These are phyloP conservation scores for Catostylus mosaicus DNA, from an alignment of 30 jellyfish, hydroid and myxozoan species.

Conservation along the genomic window DNA sequence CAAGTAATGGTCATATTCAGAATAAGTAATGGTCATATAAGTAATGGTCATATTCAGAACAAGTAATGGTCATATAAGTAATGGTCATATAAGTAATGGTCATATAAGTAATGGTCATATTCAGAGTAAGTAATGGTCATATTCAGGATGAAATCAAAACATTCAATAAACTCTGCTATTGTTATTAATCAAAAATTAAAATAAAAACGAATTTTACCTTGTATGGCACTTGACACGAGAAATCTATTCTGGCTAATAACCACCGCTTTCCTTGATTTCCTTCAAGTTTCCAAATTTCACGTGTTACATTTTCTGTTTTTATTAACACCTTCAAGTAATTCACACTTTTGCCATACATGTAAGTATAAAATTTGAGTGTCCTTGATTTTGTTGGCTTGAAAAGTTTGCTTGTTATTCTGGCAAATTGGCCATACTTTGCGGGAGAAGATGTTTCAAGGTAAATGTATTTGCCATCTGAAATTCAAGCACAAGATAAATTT, in stretches of 20 bases:
- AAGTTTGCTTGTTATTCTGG: constrained; percentile 37
- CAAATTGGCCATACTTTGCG: constrained; percentile 61
- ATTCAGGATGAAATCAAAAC: too few species aligned
- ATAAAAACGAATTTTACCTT: constrained; percentile 11
- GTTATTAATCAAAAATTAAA: too few species aligned
- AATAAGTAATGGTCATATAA: too few species aligned
- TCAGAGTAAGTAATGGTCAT: too few species aligned
- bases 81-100: too few species aligned
- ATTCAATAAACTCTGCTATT: too few species aligned
- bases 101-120: too few species aligned
- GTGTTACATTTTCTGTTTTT: constrained; percentile 31
- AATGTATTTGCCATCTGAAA: constrained; percentile 62
- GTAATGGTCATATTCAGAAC: too few species aligned
- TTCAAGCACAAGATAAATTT: too few species aligned
- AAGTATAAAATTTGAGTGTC: constrained; percentile 39
- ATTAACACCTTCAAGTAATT: constrained; percentile 38
- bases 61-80: too few species aligned
- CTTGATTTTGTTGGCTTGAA: constrained; percentile 41
- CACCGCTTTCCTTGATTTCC: constrained; percentile 66
- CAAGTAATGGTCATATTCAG: too few species aligned
- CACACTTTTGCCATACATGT: constrained; percentile 64
- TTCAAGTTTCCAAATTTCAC: constrained; percentile 56
- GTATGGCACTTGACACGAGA: constrained; percentile 47
- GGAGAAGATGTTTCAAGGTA: constrained; percentile 62
- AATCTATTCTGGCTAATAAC: constrained; percentile 62